phyloP scores from a whole-genome alignment of 2,113 vertebrate species.

The Tichodroma muraria region DNA sequence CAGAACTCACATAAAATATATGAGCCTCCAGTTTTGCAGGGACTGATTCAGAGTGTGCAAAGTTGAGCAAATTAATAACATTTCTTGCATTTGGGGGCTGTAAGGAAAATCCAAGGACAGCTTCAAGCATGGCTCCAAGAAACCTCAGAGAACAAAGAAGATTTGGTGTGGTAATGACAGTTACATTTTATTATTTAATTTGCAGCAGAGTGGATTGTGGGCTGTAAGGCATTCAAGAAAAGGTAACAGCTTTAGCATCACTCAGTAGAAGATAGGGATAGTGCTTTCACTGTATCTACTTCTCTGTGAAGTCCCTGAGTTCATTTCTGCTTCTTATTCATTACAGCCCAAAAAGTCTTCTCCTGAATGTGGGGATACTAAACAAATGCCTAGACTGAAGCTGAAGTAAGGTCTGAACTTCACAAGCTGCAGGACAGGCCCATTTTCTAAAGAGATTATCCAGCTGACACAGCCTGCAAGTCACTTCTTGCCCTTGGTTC shows the following conservation, averaged over 20 bases:
- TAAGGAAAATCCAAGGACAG: neutral
- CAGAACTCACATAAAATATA: neutral
- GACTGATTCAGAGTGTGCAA: neutral
- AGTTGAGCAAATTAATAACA: neutral
- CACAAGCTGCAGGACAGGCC: neutral
- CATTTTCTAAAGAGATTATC: neutral
- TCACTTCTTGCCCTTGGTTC: neutral
- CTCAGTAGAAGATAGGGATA: neutral
- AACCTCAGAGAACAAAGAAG: neutral
- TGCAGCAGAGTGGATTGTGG: neutral
- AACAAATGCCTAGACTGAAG: neutral
- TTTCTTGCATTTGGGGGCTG: neutral
- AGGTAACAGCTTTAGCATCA: neutral
- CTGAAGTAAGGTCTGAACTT: neutral
- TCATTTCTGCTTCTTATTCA: neutral
- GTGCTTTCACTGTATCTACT: neutral
- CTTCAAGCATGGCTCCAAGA: neutral
- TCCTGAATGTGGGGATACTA: neutral
- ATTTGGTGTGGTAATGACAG: neutral
- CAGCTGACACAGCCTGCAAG: neutral
- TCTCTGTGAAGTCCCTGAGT: neutral
- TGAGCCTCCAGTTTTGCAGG: neutral
- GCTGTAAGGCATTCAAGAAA: neutral
- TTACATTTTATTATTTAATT: neutral
- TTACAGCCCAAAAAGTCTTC: neutral